These are phyloP conservation scores for Bothrops jararaca DNA, from an alignment of 2,113 vertebrate genomes.

Conservation along the genomic window DNA sequence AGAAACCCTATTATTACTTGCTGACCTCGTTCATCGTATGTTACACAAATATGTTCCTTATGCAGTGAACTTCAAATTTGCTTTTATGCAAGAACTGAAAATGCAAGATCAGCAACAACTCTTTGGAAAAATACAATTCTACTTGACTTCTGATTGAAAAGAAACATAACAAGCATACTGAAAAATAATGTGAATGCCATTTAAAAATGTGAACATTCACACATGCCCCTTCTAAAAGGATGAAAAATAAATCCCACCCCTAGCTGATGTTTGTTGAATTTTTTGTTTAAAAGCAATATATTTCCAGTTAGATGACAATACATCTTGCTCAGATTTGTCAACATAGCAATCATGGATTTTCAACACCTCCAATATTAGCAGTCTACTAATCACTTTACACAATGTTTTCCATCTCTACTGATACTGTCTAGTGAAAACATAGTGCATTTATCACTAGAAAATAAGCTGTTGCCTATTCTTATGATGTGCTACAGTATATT, in stretches of 20 bases:
- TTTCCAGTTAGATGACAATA: background rate
- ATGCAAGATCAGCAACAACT: slow-evolving; percentile 57
- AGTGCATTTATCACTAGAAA: background rate
- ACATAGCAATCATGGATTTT: slow-evolving; percentile 26
- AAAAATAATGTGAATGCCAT: slow-evolving; percentile 16
- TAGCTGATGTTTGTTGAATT: background rate
- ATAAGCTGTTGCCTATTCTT: background rate
- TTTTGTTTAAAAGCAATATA: background rate
- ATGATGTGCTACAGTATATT: background rate
- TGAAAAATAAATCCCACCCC: background rate
- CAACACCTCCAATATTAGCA: background rate
- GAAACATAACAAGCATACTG: slow-evolving; percentile 32
- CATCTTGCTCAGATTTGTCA: background rate
- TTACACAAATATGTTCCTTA: slow-evolving; percentile 23
- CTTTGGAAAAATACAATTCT: slow-evolving; percentile 51
- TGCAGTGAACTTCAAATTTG: slow-evolving; percentile 10
- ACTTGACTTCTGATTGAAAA: slow-evolving; percentile 40
- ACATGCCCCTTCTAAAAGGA: too few species aligned
- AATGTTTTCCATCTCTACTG: background rate
- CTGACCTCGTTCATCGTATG: background rate
- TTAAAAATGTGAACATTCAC: background rate
- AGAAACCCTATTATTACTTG: background rate
- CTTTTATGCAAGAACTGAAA: slow-evolving; percentile 61
- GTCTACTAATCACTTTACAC: slow-evolving; percentile 24
- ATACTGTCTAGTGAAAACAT: background rate